A percentile compares a stretch with the other conserved stretches of the same genome.
Evolutionary conservation across 2,113 vertebrate genomes (phyloP).

Genomic region (Strix uralensis): DNA sequence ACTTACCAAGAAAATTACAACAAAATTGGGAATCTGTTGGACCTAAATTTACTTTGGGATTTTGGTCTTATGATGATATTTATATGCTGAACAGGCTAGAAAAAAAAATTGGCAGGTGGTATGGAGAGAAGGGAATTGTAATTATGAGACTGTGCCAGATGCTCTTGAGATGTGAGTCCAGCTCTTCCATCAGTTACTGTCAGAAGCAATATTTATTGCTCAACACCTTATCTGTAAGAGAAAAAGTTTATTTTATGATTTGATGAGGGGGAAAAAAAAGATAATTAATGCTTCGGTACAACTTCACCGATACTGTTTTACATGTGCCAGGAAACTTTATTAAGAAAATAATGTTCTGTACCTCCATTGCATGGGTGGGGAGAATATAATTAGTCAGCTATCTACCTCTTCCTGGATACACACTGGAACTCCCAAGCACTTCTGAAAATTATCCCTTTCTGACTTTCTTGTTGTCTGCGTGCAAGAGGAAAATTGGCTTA

Average conservation of each 20-base stretch:
- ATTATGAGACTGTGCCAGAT: background rate
- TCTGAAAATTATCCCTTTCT: background rate
- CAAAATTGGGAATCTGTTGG: background rate
- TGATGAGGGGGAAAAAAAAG: background rate
- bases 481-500: background rate
- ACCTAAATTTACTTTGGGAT: background rate
- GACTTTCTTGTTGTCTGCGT: background rate
- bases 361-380: background rate
- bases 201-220: background rate
- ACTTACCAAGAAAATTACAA: background rate
- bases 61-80: background rate
- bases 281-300: background rate
- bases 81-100: background rate
- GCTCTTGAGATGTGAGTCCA: background rate
- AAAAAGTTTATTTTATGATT: background rate
- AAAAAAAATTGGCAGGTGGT: conserved; percentile 8
- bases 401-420: background rate
- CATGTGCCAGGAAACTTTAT: background rate
- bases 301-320: background rate
- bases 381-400: background rate
- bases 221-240: background rate
- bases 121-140: background rate
- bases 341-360: background rate
- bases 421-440: background rate
- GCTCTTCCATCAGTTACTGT: background rate